Conservation (phyloP, 2,888 invertebrate species). For the Drosophila neonasuta region DNA sequence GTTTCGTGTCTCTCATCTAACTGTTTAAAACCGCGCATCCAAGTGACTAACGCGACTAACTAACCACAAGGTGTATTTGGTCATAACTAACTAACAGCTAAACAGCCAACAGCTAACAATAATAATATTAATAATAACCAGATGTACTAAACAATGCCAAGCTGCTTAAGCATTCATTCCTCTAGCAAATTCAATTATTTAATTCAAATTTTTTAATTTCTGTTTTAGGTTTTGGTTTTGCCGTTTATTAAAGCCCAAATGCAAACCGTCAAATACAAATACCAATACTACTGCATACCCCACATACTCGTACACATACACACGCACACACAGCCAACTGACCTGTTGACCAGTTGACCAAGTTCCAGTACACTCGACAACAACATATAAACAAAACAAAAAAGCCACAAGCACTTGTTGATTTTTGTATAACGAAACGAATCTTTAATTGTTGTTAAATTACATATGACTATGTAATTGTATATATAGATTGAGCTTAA, state of each 20-base stretch:
- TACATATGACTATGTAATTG: slow-evolving; percentile 37
- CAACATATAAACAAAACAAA: neutral
- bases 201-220: slow-evolving; percentile 56
- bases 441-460: slow-evolving; percentile 50
- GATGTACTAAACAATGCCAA: slow-evolving; percentile 15
- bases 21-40: slow-evolving; percentile 33
- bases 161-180: slow-evolving; percentile 28
- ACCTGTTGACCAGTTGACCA: slow-evolving; percentile 37
- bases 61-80: slow-evolving; percentile 35
- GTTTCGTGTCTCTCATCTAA: slow-evolving; percentile 49
- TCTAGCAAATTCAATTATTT: slow-evolving; percentile 47
- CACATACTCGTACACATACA: slow-evolving; percentile 51
- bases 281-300: slow-evolving; percentile 42
- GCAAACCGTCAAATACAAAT: slow-evolving; percentile 60
- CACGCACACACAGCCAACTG: slow-evolving; percentile 35
- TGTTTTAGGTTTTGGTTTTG: slow-evolving; percentile 78
- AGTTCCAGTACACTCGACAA: slow-evolving; percentile 40
- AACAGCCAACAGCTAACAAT: neutral
- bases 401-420: slow-evolving; percentile 26
- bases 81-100: slow-evolving; percentile 40
- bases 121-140: slow-evolving; percentile 4
- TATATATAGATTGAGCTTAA: slow-evolving; percentile 28
- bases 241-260: slow-evolving; percentile 70
- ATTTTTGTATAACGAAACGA: slow-evolving; percentile 34
- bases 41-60: slow-evolving; percentile 53